Evolutionary conservation across 2,888 invertebrate genomes (phyloP).

Genomic region (Therioaphis trifolii): DNA sequence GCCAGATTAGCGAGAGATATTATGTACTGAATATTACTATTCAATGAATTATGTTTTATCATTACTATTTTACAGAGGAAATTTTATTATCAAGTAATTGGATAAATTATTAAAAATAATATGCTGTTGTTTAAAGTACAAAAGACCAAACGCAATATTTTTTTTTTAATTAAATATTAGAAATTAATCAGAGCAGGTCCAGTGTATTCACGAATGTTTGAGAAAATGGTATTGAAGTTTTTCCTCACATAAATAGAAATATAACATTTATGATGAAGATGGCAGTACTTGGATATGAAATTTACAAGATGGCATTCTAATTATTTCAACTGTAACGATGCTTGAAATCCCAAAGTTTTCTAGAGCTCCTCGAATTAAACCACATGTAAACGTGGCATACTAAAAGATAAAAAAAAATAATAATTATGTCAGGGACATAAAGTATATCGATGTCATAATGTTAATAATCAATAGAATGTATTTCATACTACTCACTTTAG

Average conservation of each 20-base stretch:
- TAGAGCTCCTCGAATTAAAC: conserved; percentile 91
- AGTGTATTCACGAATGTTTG: not conserved
- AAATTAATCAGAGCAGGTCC: not conserved
- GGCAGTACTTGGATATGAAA: conserved; percentile 89
- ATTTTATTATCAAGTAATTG: no score
- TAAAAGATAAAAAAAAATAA: conserved; percentile 69
- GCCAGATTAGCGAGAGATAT: no score
- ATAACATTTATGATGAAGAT: conserved; percentile 28
- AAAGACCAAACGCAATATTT: no score
- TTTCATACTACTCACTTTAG: conserved; percentile 74
- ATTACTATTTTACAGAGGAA: no score
- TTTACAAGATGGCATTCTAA: conserved; percentile 90
- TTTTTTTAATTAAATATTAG: no score
- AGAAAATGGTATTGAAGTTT: not conserved
- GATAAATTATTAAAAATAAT: no score
- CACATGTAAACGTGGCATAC: conserved; percentile 95
- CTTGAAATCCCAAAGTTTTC: conserved; percentile 94
- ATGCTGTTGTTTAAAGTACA: no score
- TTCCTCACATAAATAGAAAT: not conserved
- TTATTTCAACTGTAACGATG: conserved; percentile 94
- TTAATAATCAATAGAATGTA: not conserved
- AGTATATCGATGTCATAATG: not conserved
- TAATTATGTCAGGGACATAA: no score
- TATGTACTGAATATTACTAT: no score
- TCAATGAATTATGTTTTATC: no score